Conservation (phyloP, 2,797 vertebrate genomes). For the Moxostoma hubbsi region DNA sequence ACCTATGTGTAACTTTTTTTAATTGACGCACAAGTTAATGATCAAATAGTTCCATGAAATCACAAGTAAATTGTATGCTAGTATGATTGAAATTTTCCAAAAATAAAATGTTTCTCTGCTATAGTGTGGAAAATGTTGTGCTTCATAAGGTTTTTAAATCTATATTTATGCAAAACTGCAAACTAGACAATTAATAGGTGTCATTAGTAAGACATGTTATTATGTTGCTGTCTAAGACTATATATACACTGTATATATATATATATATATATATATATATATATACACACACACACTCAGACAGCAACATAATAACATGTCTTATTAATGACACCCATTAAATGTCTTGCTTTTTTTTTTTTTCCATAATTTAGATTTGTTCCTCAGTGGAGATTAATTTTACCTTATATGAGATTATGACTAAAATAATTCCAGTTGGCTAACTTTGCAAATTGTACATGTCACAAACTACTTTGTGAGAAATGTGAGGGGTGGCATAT, state of each 20-base stretch:
- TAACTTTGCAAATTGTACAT: constrained; percentile 77
- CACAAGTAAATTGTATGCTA: background rate
- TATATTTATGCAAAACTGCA: constrained; percentile 46
- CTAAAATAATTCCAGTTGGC: constrained; percentile 75
- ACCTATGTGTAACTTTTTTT: too few relatives aligned
- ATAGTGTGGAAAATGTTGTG: constrained; percentile 33
- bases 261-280: too few relatives aligned
- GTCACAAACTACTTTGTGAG: constrained; percentile 66
- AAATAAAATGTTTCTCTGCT: background rate
- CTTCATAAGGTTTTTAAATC: constrained; percentile 3
- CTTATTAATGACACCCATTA: constrained; percentile 66
- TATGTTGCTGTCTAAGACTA: constrained; percentile 58
- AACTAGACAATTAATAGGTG: constrained; percentile 69
- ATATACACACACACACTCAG: too few relatives aligned
- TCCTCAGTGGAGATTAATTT: constrained; percentile 45
- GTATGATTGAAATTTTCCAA: background rate
- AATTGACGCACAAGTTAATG: background rate
- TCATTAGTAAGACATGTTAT: constrained; percentile 67
- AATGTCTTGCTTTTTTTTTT: constrained; percentile 64
- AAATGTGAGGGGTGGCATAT: constrained; percentile 47
- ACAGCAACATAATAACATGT: constrained; percentile 67
- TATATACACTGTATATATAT: too few relatives aligned
- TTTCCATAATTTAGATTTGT: constrained; percentile 50
- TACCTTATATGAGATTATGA: constrained; percentile 71
- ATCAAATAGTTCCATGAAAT: background rate